Evolutionary conservation across 2,888 invertebrate genomes (phyloP), one percentile per base, ranked within the genome.

Genomic region (Noctua comes): DNA sequence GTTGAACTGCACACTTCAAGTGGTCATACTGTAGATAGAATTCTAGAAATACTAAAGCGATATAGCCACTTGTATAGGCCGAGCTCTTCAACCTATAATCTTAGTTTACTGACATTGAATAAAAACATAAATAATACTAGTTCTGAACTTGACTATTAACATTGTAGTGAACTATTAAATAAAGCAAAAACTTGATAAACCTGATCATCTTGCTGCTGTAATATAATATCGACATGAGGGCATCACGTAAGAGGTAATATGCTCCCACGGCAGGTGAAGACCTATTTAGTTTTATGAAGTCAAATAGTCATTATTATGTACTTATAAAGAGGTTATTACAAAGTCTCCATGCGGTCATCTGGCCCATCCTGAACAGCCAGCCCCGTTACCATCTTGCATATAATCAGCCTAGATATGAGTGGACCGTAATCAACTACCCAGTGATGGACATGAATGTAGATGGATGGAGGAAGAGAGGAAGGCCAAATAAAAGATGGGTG

Each of bases 101-200:
- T 51, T 27, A 48, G 59, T 64, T 64, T 62, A 57, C 46, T 43
- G 43, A 46, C 51, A 65, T 71, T 68, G n/a, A 54, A 77, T 77
- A 81, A 79, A 79, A 77, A 64, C 59, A 73, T 73, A 73, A 85
- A 76, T 70, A 74, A 73, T 46, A 71, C 76, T 36, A 36, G 73
- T n/a, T 81, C 43, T 80, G 73, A 72, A 73, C 79, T 81, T 82
- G 82, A 40, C 74, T 68, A 68, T 48, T 75, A 80, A 78, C 81
- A 81, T 77, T 79, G 73, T 54, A 78, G 51, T 59, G 43, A 81
- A 77, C 40, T 73, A 76, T 73, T 68, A 64, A 64, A 68, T 77
- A 1, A 51, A 64, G 76, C 77, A 79, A 79, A 76, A 86, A 86
- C 84, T 68, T 13, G 86, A 40, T 27, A 11, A 74, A 86, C 86